Base-by-base conservation (phyloP, 2,888 invertebrate genomes). In the Temnothorax rugatulus region DNA sequence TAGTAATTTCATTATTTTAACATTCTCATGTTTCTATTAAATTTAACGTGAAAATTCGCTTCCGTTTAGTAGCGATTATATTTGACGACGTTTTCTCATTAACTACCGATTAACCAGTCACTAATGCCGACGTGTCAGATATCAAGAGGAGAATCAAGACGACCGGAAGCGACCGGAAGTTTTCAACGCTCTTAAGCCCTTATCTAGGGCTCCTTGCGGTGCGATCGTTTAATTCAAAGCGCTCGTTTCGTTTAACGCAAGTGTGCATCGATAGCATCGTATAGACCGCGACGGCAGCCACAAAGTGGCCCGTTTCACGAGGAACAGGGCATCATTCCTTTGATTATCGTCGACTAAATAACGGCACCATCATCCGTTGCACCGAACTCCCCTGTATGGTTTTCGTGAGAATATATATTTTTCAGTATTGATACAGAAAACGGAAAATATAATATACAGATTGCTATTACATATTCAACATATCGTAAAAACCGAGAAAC, bases 311-410 rank as follows among this genome's bases (percentile, higher is more conserved):
- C 50, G 64, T 74, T 73, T 79, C 69, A 66, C 63, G 47, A 61
- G 63, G 63, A 64, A 54, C 44, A 11, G 38, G 54, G 50, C 47
- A 63, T 44, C 59, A 54, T 71, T 79, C 73, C 69, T 76, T 85
- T 82, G 63, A 84, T 86, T 82, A 81, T 64, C 79, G 64, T 54
- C 59, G 61, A 76, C 87, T 89, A 91, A 92, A 92, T 92, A 91
- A 92, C 88, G 91, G 91, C 87, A 73, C 90, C 89, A 89, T 89
- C 90, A 90, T 92, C 77, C 83, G 34, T 29, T 29, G 29, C 29
- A 29, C 29, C 64, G 34, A 18, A 34, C 59, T 69, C 11, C 50
- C 11, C n/a, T 52, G 18, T 29, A n/a, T 38, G 8, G 8, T 15
- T n/a, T 75, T n/a, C 21, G 25, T 29, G 25, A 15, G 64, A 73